Conservation (phyloP, 1,140 invertebrate genomes). For the Pogonomyrmex barbatus region DNA sequence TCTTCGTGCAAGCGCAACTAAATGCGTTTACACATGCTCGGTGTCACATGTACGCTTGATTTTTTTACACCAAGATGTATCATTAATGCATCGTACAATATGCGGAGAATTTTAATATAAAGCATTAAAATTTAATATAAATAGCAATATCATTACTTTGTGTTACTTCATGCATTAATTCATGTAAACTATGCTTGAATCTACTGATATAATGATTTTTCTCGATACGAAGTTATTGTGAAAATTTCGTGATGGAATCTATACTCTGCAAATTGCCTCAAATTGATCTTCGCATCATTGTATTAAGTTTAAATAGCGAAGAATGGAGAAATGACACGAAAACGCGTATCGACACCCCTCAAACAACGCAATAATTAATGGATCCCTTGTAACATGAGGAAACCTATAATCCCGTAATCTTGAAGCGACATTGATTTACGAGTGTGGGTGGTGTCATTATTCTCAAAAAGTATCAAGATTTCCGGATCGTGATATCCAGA, state of each 20-base stretch:
- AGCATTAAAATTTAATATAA: neutral
- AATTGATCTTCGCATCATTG: constrained; percentile 4
- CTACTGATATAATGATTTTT: neutral
- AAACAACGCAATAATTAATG: constrained; percentile 69
- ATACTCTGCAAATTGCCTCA: constrained; percentile 9
- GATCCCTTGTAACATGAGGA: constrained; percentile 64
- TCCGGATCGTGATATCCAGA: constrained; percentile 47
- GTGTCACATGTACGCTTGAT: constrained; percentile 37
- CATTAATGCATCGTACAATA: constrained; percentile 2
- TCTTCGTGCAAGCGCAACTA: constrained; percentile 21
- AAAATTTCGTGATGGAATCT: neutral
- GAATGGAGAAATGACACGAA: constrained; percentile 20
- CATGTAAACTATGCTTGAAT: neutral
- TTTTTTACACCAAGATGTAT: constrained; percentile 35
- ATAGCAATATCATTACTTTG: neutral
- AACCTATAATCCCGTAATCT: constrained; percentile 71
- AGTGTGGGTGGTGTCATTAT: constrained; percentile 68
- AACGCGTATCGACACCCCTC: constrained; percentile 33
- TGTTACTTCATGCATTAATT: neutral
- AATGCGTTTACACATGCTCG: constrained; percentile 33
- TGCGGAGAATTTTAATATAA: neutral
- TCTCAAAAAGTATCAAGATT: constrained; percentile 65
- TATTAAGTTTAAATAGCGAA: constrained; percentile 25
- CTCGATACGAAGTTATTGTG: neutral
- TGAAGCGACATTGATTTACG: constrained; percentile 71